Base-by-base conservation (phyloP, 2,797 vertebrate genomes). In the Rhadinocentrus ornatus region DNA sequence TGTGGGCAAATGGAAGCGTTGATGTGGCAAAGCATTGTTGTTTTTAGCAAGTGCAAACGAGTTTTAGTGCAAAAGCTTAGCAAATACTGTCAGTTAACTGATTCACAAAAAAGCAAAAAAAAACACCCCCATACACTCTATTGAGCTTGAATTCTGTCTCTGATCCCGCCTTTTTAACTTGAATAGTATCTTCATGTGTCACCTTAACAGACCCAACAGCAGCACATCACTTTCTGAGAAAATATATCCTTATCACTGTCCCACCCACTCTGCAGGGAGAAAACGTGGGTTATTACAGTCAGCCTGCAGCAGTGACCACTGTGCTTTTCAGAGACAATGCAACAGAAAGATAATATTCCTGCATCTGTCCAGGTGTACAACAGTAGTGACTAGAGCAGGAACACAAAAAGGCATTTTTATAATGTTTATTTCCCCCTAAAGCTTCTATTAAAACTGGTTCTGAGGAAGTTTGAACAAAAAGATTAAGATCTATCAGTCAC, bases 161-260 rank as follows among this genome's bases (percentile, higher is more conserved):
- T 0, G 6, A 66, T 75, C 62, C 29, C 46, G 69, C 84, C 84
- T 75, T 48, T 84, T 88, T 84, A 46, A 50, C 68, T 67, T 1
- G 18, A 81, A 77, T 41, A 31, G 66, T 89, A 83, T 90, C 90
- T 72, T 54, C 6, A 10, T n/a, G 31, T 18, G 62, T 39, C 74
- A 69, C 79, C 68, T 72, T 72, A 24, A 44, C 46, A 18, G 32
- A 54, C 56, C 64, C 34, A 80, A 86, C 79, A 87, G 77, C 46
- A 61, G 61, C 2, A 48, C 74, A 77, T 75, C 61, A 34, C 62
- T 82, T 86, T 69, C 73, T 20, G 26, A 53, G 82, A 86, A 86
- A 52, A 82, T 78, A 88, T 78, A 76, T n/a, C 12, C 34, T 90
- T 90, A 93, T 92, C 92, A 2, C 62, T 12, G 77, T 27, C 83